Evolutionary conservation across 2,888 invertebrate species (phyloP), one percentile per base, ranked within the genome.

Genomic region (Heliconius cydno): DNA sequence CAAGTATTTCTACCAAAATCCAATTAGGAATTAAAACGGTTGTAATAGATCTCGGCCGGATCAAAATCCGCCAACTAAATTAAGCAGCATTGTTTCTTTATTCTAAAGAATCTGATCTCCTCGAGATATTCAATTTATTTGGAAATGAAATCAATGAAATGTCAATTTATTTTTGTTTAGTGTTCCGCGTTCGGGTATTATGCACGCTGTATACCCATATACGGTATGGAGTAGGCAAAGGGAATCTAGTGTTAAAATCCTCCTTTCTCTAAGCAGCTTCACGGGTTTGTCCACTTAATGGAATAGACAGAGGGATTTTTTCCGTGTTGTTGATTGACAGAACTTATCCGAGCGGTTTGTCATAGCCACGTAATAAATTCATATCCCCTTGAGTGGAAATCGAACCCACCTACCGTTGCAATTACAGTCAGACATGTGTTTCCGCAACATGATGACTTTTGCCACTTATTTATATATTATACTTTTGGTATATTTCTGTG

Each of bases 1-100:
- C 41, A 70, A 70, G 70, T 41, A 65, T 9, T 68, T 13, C 38
- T 70, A 13, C 28, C 38, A 25, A 71, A 81, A 79, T 79, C 72
- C 75, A 80, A 82, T 82, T 63, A 79, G 78, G 66, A 79, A 79
- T 81, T 79, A 81, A 83, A 83, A 82, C 77, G 82, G 79, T 81
- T 81, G 80, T 82, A 83, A 83, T 83, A 82, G 82, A 82, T 81
- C 79, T 81, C 80, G 68, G 75, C 77, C 79, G 80, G 74, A 77
- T 83, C 82, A 81, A 79, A 81, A 83, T 83, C 77, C 81, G 82
- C 82, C 79, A 79, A 78, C 78, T 78, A 80, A 82, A 82, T 82
- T 79, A 82, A 80, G 79, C 70, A 76, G 79, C 81, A 80, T 82
- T 82, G 82, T 82, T 81, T 82, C 82, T 79, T 41, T 77, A 80